phyloP scores from a whole-genome alignment of 2,797 vertebrate species.

The Aphelocoma californica region DNA sequence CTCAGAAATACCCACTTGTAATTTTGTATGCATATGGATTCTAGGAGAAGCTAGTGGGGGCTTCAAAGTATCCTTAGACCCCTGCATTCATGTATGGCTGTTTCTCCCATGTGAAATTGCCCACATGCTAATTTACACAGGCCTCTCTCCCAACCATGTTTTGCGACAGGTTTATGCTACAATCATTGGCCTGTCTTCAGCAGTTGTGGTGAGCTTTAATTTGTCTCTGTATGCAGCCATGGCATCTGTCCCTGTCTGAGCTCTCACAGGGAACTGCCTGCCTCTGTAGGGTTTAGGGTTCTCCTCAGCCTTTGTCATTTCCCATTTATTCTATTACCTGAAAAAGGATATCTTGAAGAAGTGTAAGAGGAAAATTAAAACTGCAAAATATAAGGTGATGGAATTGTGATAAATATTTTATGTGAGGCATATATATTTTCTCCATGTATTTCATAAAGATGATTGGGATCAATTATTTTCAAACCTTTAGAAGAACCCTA shows the following conservation, averaged over 20 bases:
- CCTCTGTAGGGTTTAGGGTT: neutral
- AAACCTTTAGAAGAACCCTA: neutral
- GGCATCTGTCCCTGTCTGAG: neutral
- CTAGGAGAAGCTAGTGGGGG: neutral
- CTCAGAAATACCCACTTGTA: neutral
- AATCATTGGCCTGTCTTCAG: neutral
- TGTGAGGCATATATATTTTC: neutral
- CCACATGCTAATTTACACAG: neutral
- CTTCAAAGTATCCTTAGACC: neutral
- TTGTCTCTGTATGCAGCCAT: neutral
- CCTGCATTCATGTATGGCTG: fast-evolving
- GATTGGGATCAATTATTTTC: neutral
- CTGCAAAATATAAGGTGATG: neutral
- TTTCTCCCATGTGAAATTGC: neutral
- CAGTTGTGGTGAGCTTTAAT: neutral
- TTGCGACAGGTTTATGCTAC: neutral
- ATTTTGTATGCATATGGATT: neutral
- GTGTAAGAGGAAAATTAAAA: neutral
- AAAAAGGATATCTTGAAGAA: neutral
- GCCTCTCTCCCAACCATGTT: neutral
- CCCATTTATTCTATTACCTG: neutral
- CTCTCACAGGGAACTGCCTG: neutral
- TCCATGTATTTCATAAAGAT: neutral
- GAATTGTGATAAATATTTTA: neutral
- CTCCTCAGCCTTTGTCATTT: neutral